Conservation (phyloP, 2,113 vertebrate genomes). For the Melospiza georgiana region DNA sequence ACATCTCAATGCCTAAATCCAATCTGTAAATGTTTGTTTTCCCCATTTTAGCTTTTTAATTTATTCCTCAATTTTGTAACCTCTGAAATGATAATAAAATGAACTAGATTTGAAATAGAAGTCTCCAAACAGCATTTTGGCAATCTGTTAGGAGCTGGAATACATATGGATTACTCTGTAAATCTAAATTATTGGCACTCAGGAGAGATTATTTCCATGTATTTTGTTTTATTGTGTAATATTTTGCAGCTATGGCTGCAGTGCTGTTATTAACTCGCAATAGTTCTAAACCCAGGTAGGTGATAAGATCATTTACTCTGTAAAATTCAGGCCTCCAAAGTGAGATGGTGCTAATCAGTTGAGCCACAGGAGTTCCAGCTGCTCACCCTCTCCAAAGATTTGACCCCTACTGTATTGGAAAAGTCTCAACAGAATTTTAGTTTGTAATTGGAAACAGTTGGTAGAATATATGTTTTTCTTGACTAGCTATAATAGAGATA, state of each 20-base stretch:
- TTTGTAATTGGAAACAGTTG: conserved; percentile 3
- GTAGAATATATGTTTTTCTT: conserved; percentile 15
- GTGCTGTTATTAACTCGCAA: conserved; percentile 42
- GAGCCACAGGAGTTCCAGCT: background rate
- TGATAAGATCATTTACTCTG: conserved; percentile 63
- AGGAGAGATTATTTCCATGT: conserved; percentile 65
- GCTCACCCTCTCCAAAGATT: background rate
- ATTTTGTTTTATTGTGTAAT: conserved; percentile 68
- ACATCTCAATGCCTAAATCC: background rate
- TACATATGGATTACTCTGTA: conserved; percentile 63
- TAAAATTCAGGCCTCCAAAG: conserved; percentile 17
- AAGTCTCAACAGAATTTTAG: conserved; percentile 11
- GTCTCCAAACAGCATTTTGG: conserved; percentile 45
- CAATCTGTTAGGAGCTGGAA: conserved; percentile 58
- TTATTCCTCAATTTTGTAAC: conserved; percentile 61
- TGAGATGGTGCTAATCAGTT: background rate
- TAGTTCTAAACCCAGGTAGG: conserved; percentile 29
- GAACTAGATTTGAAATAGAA: conserved; percentile 47
- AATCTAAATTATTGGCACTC: conserved; percentile 63
- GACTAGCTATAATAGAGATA: conserved; percentile 13
- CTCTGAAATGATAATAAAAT: conserved; percentile 49
- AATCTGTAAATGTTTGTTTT: conserved; percentile 60
- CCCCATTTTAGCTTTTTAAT: conserved; percentile 59
- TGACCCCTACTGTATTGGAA: background rate
- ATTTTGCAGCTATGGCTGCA: conserved; percentile 37